These are phyloP conservation scores for Carapus acus DNA, from an alignment of 2,797 vertebrate genomes.

Conservation along the genomic window DNA sequence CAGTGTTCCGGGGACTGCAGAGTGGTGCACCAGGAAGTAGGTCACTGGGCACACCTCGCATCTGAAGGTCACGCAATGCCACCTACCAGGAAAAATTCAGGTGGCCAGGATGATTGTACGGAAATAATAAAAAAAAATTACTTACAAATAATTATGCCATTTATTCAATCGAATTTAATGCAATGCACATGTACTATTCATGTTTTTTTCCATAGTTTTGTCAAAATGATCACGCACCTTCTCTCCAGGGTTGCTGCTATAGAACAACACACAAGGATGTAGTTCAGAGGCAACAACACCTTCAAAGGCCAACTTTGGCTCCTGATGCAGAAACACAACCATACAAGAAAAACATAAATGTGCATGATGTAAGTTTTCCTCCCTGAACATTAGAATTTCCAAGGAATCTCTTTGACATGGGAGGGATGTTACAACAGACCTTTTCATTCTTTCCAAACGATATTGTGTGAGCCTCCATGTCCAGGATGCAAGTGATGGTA, in stretches of 20 bases:
- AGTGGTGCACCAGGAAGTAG: slow-evolving; percentile 76
- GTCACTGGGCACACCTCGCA: slow-evolving; percentile 77
- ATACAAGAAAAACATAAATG: neutral
- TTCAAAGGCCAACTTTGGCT: slow-evolving; percentile 80
- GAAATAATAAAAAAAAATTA: too few relatives aligned
- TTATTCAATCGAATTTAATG: neutral
- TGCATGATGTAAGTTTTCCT: neutral
- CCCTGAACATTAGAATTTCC: neutral
- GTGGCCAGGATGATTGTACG: neutral
- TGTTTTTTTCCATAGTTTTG: too few relatives aligned
- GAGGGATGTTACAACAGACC: slow-evolving; percentile 43
- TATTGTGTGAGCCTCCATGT: slow-evolving; percentile 80
- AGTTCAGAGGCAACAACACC: slow-evolving; percentile 75
- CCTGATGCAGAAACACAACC: slow-evolving; percentile 53
- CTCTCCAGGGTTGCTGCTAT: slow-evolving; percentile 82
- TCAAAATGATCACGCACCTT: slow-evolving; percentile 63
- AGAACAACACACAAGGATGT: slow-evolving; percentile 79
- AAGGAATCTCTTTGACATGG: neutral
- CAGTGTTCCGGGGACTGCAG: slow-evolving; percentile 72
- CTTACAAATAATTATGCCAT: too few relatives aligned
- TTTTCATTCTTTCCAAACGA: slow-evolving; percentile 80
- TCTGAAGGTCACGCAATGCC: slow-evolving; percentile 74
- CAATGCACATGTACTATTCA: too few relatives aligned
- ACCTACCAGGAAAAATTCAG: slow-evolving; percentile 61
- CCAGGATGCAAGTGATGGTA: slow-evolving; percentile 79